phyloP scores from a whole-genome alignment of 2,797 vertebrate species.

The Microctenopoma stevenorrisi region DNA sequence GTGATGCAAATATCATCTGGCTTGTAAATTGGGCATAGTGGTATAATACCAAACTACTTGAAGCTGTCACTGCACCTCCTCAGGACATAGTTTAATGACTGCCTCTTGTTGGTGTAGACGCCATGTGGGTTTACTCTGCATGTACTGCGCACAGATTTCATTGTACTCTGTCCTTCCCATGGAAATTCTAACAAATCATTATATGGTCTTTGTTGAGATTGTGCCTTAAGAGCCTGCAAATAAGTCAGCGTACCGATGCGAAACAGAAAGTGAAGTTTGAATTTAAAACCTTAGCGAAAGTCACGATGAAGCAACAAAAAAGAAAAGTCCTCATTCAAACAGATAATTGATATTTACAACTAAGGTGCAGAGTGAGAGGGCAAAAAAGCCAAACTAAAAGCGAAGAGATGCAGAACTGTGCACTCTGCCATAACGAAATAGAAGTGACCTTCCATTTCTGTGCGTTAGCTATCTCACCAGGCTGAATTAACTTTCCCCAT shows the following conservation, averaged over 20 bases:
- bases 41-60: conserved; percentile 65
- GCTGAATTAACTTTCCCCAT: conserved; percentile 69
- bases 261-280: conserved; percentile 14
- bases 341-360: conserved; percentile 31
- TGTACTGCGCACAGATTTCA: conserved; percentile 34
- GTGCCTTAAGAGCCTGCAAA: conserved; percentile 11
- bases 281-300: conserved; percentile 8
- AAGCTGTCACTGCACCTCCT: conserved; percentile 71
- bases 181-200: conserved; percentile 31
- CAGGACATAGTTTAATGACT: conserved; percentile 75
- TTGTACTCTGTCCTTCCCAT: conserved; percentile 19
- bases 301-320: background rate
- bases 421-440: conserved; percentile 46
- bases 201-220: conserved; percentile 11
- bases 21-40: conserved; percentile 70
- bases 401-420: conserved; percentile 32
- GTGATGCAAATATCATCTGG: conserved; percentile 74
- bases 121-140: conserved; percentile 51
- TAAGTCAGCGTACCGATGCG: conserved; percentile 2
- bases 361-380: conserved; percentile 17
- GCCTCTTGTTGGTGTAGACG: conserved; percentile 59
- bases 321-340: conserved; percentile 9
- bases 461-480: conserved; percentile 24
- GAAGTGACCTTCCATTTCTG: conserved; percentile 66
- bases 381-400: conserved; percentile 15